phyloP scores from a whole-genome alignment of 37 sponge, comb jelly and placozoan genomes.

The Oscarella lobularis region DNA sequence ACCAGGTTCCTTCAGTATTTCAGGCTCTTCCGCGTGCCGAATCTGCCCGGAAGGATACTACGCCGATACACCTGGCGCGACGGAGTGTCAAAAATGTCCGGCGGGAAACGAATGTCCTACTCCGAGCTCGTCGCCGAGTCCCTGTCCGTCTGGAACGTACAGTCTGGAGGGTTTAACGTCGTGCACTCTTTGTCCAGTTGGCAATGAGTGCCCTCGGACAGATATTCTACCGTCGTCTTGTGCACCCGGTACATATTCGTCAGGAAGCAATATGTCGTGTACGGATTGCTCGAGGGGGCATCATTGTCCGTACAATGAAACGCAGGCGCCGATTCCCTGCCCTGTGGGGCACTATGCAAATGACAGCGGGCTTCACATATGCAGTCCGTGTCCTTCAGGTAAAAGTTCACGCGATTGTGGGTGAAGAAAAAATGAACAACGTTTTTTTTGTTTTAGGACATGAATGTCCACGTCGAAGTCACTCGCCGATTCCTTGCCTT shows the following conservation, averaged over 20 bases:
- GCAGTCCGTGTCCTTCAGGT: not conserved
- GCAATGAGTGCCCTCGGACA: not conserved
- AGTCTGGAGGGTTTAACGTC: not conserved
- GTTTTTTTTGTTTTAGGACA: no score
- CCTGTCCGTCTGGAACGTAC: not conserved
- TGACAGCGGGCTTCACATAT: not conserved
- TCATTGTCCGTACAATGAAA: slow-evolving; percentile 3
- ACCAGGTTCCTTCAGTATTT: not conserved
- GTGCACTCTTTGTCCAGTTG: not conserved
- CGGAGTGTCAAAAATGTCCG: not conserved
- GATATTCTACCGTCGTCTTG: not conserved
- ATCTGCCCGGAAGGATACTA: not conserved
- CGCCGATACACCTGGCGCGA: not conserved
- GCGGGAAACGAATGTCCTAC: not conserved
- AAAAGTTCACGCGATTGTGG: no score
- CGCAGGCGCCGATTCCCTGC: slow-evolving; percentile 1
- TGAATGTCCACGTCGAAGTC: not conserved
- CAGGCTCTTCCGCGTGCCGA: not conserved
- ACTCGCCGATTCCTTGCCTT: not conserved
- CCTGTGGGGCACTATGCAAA: slow-evolving; percentile 7
- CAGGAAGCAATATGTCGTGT: not conserved
- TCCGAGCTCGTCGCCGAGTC: not conserved
- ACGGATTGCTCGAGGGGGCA: not conserved
- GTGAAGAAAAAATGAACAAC: no score
- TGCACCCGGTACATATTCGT: not conserved